Percentiles rank a stretch among this genome's conserved stretches.
phyloP scores from a whole-genome alignment of 2,888 invertebrate genomes.

The Hyposoter didymator region DNA sequence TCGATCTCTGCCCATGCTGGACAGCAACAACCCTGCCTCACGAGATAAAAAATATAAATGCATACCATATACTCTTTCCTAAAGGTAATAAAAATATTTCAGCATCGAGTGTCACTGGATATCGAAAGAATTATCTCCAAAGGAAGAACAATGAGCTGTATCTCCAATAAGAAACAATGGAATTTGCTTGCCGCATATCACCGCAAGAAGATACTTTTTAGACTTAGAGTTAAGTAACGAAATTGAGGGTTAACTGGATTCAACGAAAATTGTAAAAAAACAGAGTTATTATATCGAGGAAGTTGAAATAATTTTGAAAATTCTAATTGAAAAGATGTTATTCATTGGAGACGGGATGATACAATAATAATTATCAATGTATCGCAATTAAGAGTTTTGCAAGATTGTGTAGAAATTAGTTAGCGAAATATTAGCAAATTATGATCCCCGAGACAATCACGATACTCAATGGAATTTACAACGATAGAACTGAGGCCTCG shows the following conservation, averaged over 20 bases:
- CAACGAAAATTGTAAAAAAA: neutral
- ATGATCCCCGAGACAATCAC: neutral
- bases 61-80: neutral
- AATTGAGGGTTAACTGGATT: neutral
- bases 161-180: slow-evolving; percentile 46
- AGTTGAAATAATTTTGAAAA: neutral
- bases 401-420: slow-evolving; percentile 17
- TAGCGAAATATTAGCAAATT: neutral
- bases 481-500: slow-evolving; percentile 80
- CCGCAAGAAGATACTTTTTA: slow-evolving; percentile 59
- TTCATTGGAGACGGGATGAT: neutral
- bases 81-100: neutral
- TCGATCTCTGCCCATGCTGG: neutral
- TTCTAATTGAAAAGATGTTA: neutral
- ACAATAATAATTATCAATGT: neutral
- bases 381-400: neutral
- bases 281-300: neutral
- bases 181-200: slow-evolving; percentile 44
- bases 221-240: slow-evolving; percentile 61
- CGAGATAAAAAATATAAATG: neutral
- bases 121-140: neutral
- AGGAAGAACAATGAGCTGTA: slow-evolving; percentile 50
- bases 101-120: slow-evolving; percentile 20
- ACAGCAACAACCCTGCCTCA: neutral
- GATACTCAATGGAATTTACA: slow-evolving; percentile 71